Base-by-base conservation (phyloP, 1,140 invertebrate species). In the Atopsyche davidsoni region DNA sequence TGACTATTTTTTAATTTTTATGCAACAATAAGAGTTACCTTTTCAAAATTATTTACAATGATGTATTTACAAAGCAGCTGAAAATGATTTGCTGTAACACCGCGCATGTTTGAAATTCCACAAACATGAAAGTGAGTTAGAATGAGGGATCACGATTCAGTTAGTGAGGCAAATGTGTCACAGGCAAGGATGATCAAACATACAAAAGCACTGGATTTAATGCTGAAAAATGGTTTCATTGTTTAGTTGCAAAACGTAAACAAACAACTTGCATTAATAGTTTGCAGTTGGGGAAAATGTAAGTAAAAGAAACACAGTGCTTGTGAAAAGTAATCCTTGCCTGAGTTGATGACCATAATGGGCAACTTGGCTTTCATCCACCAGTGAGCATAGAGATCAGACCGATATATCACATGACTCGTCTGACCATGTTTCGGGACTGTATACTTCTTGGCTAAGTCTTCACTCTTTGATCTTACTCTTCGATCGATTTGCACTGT, bases 331-430 rank as follows among this genome's bases (percentile, higher is more conserved):
- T 59, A 59, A 78, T 78, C 77, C 77, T 79, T 79, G 77, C 78
- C 78, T 79, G 77, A 75, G 67, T 69, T 69, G 63, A 81, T 70
- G 64, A 81, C 75, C 46, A 74, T 77, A 48, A 73, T 72, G 17
- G 86, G 85, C 65, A 90, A 77, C 62, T 85, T 82, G 64, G 85
- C 86, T 79, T 91, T 91, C 68, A 90, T 81, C 87, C 88, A 91
- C 89, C 89, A 92, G 71, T 92, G 88, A 51, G 87, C 88, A 66
- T 92, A 92, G 64, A 92, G 74, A 58, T 86, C 86, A 18, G 87
- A 89, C 23, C 83, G 82, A 68, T 83, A 90, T 59, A 82, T 77
- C 65, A 73, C 60, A 49, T 68, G 69, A 46, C 64, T 67, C 10
- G 58, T 57, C 52, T 64, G 64, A 45, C 59, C 58, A 55, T 64